Evolutionary conservation across 2,113 vertebrate species (phyloP).

Genomic region (Hydrolagus affinis): DNA sequence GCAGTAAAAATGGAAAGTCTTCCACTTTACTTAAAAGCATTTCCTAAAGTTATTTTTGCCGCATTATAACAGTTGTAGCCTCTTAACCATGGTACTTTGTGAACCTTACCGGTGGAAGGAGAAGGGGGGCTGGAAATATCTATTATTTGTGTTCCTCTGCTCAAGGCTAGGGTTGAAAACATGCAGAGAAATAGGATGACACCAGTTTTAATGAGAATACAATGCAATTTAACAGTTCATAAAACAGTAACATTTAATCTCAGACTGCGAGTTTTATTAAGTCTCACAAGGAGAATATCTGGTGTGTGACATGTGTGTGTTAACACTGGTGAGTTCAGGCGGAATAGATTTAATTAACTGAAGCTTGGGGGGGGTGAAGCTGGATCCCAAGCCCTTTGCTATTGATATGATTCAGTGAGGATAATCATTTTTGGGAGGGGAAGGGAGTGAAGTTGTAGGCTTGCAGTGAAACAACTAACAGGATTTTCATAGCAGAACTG

Average conservation of each 20-base stretch:
- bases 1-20: not conserved
- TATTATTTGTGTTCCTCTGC: slow-evolving; percentile 44
- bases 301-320: slow-evolving; percentile 55
- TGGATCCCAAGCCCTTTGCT: slow-evolving; percentile 64
- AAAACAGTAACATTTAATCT: slow-evolving; percentile 77
- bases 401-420: slow-evolving; percentile 72
- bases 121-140: slow-evolving; percentile 32
- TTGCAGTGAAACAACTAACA: not conserved
- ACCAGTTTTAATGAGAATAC: slow-evolving; percentile 56
- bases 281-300: slow-evolving; percentile 60
- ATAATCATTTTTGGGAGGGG: slow-evolving; percentile 59
- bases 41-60: not conserved
- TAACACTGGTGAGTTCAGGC: slow-evolving; percentile 66
- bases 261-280: slow-evolving; percentile 67
- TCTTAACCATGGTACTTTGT: not conserved
- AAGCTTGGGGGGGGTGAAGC: slow-evolving; percentile 51
- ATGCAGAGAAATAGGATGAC: slow-evolving; percentile 50
- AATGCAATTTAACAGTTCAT: slow-evolving; percentile 78
- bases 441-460: not conserved
- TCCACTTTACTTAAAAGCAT: not conserved
- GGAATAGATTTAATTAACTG: slow-evolving; percentile 68
- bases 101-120: not conserved
- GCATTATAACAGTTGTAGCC: not conserved
- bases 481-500: not conserved
- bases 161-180: slow-evolving; percentile 40